These are phyloP conservation scores for Cryptoblepharus egeriae DNA, from an alignment of 2,797 vertebrate species.

Conservation along the genomic window DNA sequence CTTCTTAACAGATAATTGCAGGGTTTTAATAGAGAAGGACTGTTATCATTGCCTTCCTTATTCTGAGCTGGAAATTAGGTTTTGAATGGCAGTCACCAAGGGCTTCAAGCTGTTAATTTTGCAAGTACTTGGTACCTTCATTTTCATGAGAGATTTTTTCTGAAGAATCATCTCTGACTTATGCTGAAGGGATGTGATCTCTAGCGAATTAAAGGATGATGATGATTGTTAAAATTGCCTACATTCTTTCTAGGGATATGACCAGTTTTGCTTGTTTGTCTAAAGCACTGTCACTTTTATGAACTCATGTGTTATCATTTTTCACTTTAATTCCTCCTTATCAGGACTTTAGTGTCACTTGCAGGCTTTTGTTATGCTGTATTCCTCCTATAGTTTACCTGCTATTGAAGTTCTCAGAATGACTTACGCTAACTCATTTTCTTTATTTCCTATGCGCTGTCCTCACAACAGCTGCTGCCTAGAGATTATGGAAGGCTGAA, in stretches of 20 bases:
- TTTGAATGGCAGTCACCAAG: conserved; percentile 4
- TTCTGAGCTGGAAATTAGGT: conserved; percentile 23
- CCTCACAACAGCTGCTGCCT: conserved; percentile 1
- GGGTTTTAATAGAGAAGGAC: background rate
- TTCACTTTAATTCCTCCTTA: conserved; percentile 27
- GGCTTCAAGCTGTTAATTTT: conserved; percentile 23
- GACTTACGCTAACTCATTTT: conserved; percentile 18
- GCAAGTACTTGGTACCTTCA: conserved; percentile 1
- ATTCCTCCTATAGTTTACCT: background rate
- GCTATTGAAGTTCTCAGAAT: conserved; percentile 4
- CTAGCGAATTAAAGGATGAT: background rate
- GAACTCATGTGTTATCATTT: background rate
- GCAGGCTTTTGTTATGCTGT: background rate
- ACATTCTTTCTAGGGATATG: background rate
- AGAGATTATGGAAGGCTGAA: conserved; percentile 2
- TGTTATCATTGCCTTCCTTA: conserved; percentile 5
- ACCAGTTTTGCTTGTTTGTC: background rate
- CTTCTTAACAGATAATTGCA: conserved; percentile 12
- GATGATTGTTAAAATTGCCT: background rate
- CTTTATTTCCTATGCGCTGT: conserved; percentile 7
- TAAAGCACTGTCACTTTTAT: background rate
- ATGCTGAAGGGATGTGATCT: background rate
- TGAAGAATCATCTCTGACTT: background rate
- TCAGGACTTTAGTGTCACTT: background rate
- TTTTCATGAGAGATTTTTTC: background rate